phyloP scores from a whole-genome alignment of 2,113 vertebrate genomes.

The Erythrocebus patas region DNA sequence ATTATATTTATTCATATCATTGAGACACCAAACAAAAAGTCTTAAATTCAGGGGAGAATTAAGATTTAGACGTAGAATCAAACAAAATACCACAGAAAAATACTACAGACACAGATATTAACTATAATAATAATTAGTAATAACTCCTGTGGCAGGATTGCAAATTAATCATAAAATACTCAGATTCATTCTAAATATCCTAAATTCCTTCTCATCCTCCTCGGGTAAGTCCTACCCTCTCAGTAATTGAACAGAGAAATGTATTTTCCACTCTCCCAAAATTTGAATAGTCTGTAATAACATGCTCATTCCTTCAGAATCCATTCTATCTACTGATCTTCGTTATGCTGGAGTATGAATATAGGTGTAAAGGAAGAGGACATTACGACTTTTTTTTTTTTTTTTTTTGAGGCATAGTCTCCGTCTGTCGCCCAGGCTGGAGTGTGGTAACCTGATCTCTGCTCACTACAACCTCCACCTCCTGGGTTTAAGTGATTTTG shows the following conservation, averaged over 20 bases:
- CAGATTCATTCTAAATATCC: background rate
- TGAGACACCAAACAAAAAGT: background rate
- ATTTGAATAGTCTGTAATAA: background rate
- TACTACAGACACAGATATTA: background rate
- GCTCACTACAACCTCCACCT: no score
- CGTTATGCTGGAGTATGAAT: background rate
- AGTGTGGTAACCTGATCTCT: no score
- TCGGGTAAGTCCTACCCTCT: background rate
- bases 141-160: background rate
- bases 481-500: no score
- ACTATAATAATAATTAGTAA: background rate
- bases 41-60: background rate
- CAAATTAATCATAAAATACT: background rate
- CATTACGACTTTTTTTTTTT: no score
- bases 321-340: rapidly evolving
- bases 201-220: background rate
- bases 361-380: no score
- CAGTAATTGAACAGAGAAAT: background rate
- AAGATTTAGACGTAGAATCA: background rate
- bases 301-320: background rate
- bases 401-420: no score
- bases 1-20: background rate
- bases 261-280: background rate
- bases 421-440: no score
- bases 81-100: background rate